Conservation (phyloP, 2,797 vertebrate species). For the Pseudochirops cupreus region DNA sequence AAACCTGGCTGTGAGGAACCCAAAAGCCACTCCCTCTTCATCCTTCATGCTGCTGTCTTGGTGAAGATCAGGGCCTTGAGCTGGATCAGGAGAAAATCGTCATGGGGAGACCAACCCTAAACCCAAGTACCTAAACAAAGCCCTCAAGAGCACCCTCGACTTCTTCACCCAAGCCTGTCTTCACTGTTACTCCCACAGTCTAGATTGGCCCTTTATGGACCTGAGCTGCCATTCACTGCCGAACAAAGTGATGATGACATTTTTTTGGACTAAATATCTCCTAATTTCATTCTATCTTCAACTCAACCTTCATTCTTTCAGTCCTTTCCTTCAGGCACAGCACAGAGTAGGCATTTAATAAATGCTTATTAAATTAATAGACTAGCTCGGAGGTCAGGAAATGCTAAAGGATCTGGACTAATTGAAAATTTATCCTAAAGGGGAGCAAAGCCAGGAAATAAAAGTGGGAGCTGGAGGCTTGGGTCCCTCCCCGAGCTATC, state of each 20-base stretch:
- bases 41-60: background rate
- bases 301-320: background rate
- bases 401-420: background rate
- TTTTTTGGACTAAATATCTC: background rate
- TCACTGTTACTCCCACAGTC: background rate
- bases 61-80: background rate
- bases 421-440: background rate
- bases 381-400: background rate
- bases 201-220: background rate
- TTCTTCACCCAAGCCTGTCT: background rate
- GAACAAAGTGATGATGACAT: background rate
- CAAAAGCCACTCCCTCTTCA: background rate
- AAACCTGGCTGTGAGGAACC: background rate
- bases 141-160: background rate
- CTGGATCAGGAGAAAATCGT: background rate
- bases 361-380: background rate
- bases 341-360: background rate
- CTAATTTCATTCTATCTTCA: background rate
- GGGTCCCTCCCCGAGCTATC: background rate
- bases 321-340: background rate
- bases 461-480: background rate
- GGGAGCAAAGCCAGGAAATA: background rate
- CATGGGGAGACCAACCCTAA: background rate
- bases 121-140: background rate
- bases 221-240: background rate